phyloP scores from a whole-genome alignment of 2,888 invertebrate genomes.

The Ecdyonurus torrentis region DNA sequence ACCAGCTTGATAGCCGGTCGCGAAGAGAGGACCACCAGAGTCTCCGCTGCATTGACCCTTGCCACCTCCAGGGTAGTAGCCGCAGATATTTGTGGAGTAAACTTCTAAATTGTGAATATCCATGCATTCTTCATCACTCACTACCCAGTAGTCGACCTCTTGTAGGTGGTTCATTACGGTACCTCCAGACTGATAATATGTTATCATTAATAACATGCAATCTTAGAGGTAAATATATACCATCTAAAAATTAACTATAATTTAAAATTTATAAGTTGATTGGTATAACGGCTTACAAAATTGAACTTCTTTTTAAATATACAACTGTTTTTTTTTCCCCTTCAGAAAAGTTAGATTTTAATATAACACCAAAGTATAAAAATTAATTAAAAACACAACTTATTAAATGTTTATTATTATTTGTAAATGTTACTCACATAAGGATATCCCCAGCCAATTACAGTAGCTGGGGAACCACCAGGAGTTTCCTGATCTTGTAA shows the following conservation, averaged over 20 bases:
- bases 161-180: constrained; percentile 23
- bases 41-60: constrained; percentile 28
- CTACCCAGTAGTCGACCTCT: constrained; percentile 24
- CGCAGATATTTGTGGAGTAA: constrained; percentile 24
- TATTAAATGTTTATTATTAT: no score
- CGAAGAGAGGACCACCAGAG: constrained; percentile 3
- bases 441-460: constrained; percentile 7
- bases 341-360: no score
- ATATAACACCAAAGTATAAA: no score
- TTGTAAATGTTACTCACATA: constrained; percentile 5
- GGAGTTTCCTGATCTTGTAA: constrained; percentile 3
- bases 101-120: constrained; percentile 16
- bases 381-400: no score
- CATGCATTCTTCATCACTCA: constrained; percentile 25
- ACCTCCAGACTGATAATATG: constrained; percentile 23
- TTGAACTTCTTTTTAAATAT: no score
- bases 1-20: constrained; percentile 24
- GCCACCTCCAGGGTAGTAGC: constrained; percentile 28
- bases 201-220: no score
- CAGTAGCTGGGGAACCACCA: background rate
- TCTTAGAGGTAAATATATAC: no score
- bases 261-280: no score
- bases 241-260: no score
- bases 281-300: no score
- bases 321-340: no score